phyloP scores from a whole-genome alignment of 2,797 vertebrate genomes.

The Malurus splendens region DNA sequence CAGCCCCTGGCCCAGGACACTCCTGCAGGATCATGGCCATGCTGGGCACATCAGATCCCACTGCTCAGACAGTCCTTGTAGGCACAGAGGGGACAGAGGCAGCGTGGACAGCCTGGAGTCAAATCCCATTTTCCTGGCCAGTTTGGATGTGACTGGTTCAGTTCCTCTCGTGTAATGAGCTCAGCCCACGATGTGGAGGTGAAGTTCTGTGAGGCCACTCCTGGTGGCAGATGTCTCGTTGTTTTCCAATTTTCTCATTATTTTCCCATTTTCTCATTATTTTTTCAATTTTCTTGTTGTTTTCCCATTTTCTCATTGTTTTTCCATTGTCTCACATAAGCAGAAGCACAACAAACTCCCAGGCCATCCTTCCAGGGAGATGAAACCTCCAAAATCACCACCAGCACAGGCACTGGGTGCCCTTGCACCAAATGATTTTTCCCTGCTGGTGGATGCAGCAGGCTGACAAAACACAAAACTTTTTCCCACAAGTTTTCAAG shows the following conservation, averaged over 20 bases:
- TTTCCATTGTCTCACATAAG: background rate
- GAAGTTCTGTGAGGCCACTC: background rate
- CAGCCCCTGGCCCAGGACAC: background rate
- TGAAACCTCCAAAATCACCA: background rate
- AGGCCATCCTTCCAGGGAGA: background rate
- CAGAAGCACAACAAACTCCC: background rate
- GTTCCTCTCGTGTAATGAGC: accelerated
- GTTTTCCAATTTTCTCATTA: background rate
- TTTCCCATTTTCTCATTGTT: background rate
- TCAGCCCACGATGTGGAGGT: background rate
- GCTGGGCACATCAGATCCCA: accelerated
- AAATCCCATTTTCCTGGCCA: background rate
- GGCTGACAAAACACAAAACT: background rate
- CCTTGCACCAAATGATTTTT: background rate
- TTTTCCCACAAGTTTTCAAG: background rate
- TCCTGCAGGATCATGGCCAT: accelerated
- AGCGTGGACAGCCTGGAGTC: accelerated
- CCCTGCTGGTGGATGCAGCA: background rate
- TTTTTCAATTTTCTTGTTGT: no score
- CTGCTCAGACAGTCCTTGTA: background rate
- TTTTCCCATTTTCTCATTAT: background rate
- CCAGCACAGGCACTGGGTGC: background rate
- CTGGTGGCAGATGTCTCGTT: background rate
- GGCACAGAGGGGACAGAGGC: background rate
- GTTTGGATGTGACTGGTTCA: accelerated